Evolutionary conservation across 35 echinoderm and acorn worm genomes (phyloP).

Genomic region (Apostichopus japonicus): DNA sequence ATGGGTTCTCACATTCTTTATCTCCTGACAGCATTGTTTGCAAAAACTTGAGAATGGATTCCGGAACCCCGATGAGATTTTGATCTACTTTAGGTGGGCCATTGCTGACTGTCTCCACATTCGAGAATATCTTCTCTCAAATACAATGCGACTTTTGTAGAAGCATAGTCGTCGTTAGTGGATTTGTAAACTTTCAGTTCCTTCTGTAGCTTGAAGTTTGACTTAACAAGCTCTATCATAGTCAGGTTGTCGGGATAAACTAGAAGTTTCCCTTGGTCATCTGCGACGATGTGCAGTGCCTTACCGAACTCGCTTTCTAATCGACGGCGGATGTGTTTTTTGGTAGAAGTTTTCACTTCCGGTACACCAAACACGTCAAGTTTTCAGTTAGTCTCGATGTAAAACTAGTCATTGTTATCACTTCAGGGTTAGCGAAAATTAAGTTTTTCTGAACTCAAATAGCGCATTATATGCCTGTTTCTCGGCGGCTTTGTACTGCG

Average conservation of each 20-base stretch:
- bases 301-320: not conserved
- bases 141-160: too few relatives aligned
- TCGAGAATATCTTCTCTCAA: not conserved
- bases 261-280: not conserved
- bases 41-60: not conserved
- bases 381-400: too few relatives aligned
- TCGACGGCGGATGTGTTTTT: not conserved
- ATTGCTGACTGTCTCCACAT: not conserved
- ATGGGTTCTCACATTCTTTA: not conserved
- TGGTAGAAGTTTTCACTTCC: not conserved
- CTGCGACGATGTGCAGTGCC: not conserved
- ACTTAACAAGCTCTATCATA: not conserved
- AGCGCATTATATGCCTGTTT: too few relatives aligned
- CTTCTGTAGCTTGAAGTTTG: not conserved
- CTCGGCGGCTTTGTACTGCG: too few relatives aligned
- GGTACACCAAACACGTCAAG: too few relatives aligned
- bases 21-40: not conserved
- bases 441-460: too few relatives aligned
- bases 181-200: not conserved
- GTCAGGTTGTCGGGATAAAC: not conserved
- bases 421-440: too few relatives aligned
- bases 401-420: not conserved
- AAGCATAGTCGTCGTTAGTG: not conserved
- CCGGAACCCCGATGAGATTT: not conserved
- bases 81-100: not conserved